phyloP scores from a whole-genome alignment of 2,113 vertebrate genomes.

The Acrocephalus arundinaceus region DNA sequence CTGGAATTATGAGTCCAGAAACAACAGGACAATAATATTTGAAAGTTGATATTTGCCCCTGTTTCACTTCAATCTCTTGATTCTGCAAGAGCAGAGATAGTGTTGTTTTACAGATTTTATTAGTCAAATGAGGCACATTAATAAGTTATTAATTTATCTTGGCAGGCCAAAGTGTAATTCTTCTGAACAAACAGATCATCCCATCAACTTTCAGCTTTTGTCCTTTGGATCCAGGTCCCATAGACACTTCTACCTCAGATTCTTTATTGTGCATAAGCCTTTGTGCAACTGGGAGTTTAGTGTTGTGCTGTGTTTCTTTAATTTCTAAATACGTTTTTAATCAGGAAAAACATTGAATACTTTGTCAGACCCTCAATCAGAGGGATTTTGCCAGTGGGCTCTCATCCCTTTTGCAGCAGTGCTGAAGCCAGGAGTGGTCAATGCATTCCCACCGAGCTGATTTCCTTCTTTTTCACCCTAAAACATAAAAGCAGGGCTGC shows the following conservation, averaged over 20 bases:
- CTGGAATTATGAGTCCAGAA: not conserved
- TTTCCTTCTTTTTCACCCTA: not conserved
- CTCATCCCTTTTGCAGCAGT: rapidly evolving
- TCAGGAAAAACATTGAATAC: not conserved
- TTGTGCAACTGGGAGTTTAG: not conserved
- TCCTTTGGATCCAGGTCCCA: not conserved
- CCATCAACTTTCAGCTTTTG: not conserved
- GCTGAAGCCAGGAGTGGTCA: not conserved
- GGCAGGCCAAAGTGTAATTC: not conserved
- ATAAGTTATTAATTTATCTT: not conserved
- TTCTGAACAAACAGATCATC: not conserved
- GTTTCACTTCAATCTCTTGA: not conserved
- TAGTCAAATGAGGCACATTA: not conserved
- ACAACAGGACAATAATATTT: not conserved
- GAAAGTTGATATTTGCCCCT: not conserved
- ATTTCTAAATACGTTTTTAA: not conserved
- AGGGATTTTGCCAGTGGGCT: not conserved
- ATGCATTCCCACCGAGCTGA: not conserved
- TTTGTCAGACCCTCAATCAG: not conserved
- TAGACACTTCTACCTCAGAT: not conserved
- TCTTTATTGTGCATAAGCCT: not conserved
- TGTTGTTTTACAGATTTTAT: not conserved
- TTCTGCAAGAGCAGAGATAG: not conserved
- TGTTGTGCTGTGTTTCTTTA: not conserved
- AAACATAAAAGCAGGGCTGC: not conserved